Base-by-base conservation (phyloP, 2,113 vertebrate genomes). In the Pseudopipra pipra region DNA sequence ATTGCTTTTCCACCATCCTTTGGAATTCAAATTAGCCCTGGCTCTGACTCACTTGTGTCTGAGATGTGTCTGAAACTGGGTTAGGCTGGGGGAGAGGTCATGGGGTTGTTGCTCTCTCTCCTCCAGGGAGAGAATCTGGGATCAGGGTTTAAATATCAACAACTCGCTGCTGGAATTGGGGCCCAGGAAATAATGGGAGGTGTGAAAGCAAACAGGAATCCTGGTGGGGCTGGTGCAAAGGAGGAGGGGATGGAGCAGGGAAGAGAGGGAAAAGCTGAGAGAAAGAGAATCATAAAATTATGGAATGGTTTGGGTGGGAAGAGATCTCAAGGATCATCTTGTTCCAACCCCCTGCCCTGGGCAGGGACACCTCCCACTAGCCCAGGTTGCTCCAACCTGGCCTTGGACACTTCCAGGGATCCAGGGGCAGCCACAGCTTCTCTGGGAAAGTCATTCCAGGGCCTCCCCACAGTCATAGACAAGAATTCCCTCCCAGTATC, bases 321-420 rank as follows among this genome's bases (percentile, higher is more conserved):
- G 6, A 16, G 41, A 49, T 2, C 11, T 23, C 8, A 24, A n/a
- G 24, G 0, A 1, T 3, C 15, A 22, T 11, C 11, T 6, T 0
- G 1, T 30, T 8, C 23, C 35, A 11, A 9, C 47, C 0, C 28
- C 41, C 62, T 16, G 39, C 58, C 68, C 27, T 7, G 27, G 6
- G 17, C 41, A 47, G 28, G 49, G 30, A 66, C n/a, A 47, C 0
- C 1, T 85, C 12, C 49, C 49, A 9, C 11, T 0, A 0, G 54
- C 68, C 59, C 59, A 39, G 28, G 2, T 0, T 1, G 33, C 2
- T 43, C 46, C 63, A 56, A 1, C 51, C 66, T 27, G 81, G 8
- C 39, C n/a, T 65, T 12, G 59, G 49, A 1, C 56, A 62, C 1
- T 63, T 0, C 33, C 47, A 73, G 58, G 58, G 81, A 84, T 84